These are phyloP conservation scores for Ligdia adustata DNA, from an alignment of 2,888 invertebrate genomes.

Conservation along the genomic window DNA sequence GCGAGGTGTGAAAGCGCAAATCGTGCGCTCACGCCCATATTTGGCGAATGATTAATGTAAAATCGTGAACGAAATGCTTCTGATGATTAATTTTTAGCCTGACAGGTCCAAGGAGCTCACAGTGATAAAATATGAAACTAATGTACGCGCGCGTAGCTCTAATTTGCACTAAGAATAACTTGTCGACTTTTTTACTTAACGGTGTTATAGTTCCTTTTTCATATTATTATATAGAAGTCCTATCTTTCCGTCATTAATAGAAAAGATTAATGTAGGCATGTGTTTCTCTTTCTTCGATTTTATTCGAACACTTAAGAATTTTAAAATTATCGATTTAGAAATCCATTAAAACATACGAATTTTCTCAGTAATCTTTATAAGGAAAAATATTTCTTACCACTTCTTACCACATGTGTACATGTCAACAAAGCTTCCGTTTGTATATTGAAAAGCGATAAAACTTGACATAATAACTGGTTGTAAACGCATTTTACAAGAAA, in stretches of 20 bases:
- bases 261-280: too few relatives aligned
- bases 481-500: conserved; percentile 26
- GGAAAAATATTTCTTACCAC: conserved; percentile 1
- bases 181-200: too few relatives aligned
- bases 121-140: background rate
- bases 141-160: too few relatives aligned
- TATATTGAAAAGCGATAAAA: conserved; percentile 45
- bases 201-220: too few relatives aligned
- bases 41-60: conserved; percentile 29
- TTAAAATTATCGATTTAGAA: too few relatives aligned
- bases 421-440: conserved; percentile 42
- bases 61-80: conserved; percentile 23
- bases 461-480: conserved; percentile 40
- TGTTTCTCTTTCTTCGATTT: too few relatives aligned
- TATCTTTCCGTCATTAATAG: too few relatives aligned
- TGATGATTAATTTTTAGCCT: conserved; percentile 7
- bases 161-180: too few relatives aligned
- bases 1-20: conserved; percentile 36
- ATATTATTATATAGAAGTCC: too few relatives aligned
- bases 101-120: background rate
- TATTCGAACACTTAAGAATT: too few relatives aligned
- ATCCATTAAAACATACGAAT: too few relatives aligned
- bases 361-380: too few relatives aligned
- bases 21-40: conserved; percentile 29
- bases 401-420: conserved; percentile 37